Conservation (phyloP, 1,140 invertebrate species). For the Colletes gigas region DNA sequence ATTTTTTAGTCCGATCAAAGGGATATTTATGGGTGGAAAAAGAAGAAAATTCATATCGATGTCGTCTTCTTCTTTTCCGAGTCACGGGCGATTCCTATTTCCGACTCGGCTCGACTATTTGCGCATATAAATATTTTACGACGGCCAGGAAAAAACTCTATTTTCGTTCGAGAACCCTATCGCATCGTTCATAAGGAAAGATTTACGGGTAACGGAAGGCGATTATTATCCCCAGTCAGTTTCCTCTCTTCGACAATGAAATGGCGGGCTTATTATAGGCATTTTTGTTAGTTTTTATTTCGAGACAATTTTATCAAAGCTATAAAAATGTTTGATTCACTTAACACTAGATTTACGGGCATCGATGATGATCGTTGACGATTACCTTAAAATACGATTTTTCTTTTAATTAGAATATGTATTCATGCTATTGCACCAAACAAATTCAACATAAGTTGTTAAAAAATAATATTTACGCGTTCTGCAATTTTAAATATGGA, state of each 20-base stretch:
- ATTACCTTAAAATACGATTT: too few species aligned
- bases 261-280: neutral
- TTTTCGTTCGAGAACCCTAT: conserved; percentile 51
- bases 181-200: conserved; percentile 57
- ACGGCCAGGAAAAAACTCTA: conserved; percentile 56
- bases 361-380: too few species aligned
- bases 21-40: conserved; percentile 10
- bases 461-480: too few species aligned
- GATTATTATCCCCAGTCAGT: conserved; percentile 39
- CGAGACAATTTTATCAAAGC: neutral
- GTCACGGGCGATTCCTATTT: conserved; percentile 22
- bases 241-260: conserved; percentile 9
- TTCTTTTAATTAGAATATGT: too few species aligned
- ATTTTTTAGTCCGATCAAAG: neutral
- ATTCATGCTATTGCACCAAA: too few species aligned
- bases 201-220: conserved; percentile 66
- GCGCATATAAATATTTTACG: conserved; percentile 49
- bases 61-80: neutral
- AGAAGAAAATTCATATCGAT: conserved; percentile 12
- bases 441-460: too few species aligned
- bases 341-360: too few species aligned
- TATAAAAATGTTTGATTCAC: too few species aligned
- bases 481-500: too few species aligned
- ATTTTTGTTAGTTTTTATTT: neutral
- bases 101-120: conserved; percentile 34